Conservation (phyloP, 2,113 vertebrate genomes). For the Myotis lucifugus region DNA sequence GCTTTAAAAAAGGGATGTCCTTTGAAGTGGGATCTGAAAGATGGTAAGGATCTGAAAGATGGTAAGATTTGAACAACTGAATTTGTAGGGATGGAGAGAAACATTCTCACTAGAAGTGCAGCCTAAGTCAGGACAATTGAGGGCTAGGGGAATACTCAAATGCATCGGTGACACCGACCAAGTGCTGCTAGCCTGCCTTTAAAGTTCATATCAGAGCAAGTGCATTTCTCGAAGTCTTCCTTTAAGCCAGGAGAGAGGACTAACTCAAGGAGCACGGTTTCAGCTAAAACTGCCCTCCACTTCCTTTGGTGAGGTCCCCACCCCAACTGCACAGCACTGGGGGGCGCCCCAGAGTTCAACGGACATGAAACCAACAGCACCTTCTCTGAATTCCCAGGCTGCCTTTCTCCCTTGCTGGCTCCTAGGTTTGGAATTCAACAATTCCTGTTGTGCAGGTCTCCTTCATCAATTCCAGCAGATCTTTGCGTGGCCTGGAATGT, state of each 20-base stretch:
- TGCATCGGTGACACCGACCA: neutral
- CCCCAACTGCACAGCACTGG: neutral
- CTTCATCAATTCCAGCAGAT: neutral
- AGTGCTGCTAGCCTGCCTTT: neutral
- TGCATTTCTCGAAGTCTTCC: neutral
- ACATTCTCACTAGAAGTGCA: neutral
- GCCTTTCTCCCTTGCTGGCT: neutral
- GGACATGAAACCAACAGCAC: neutral
- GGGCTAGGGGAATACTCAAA: neutral
- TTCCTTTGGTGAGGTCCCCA: neutral
- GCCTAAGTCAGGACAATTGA: slow-evolving; percentile 15
- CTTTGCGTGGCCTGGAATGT: neutral
- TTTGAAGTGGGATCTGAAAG: slow-evolving; percentile 45
- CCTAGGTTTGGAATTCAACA: neutral
- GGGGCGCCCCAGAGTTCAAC: neutral
- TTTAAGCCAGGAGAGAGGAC: neutral
- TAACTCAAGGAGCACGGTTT: neutral
- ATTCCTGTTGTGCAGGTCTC: neutral
- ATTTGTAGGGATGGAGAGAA: neutral
- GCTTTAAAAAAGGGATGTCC: neutral
- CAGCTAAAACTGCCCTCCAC: neutral
- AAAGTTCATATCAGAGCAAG: neutral
- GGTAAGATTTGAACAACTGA: neutral
- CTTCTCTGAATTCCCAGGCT: neutral
- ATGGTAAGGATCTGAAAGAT: slow-evolving; percentile 21